These are phyloP conservation scores for Neuroscelio doddi DNA, from an alignment of 2,888 invertebrate genomes.

Conservation along the genomic window DNA sequence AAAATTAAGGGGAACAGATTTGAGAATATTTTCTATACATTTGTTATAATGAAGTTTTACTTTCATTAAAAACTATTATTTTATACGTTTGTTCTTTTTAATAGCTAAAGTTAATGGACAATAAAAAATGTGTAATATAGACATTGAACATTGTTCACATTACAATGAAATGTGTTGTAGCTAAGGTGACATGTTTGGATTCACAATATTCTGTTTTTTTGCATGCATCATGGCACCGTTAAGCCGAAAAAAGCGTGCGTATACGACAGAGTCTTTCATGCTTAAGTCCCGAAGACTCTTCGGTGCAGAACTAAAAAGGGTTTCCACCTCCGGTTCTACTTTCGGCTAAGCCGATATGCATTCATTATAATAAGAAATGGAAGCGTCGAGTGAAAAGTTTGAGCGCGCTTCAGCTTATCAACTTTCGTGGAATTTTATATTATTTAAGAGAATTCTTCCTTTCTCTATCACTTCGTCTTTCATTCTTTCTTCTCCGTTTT, in stretches of 20 bases:
- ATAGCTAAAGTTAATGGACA: too few species aligned
- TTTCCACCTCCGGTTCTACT: slow-evolving; percentile 60
- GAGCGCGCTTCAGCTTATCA: slow-evolving; percentile 67
- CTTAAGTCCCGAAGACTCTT: slow-evolving; percentile 55
- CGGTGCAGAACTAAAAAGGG: slow-evolving; percentile 60
- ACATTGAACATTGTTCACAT: too few species aligned
- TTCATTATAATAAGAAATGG: slow-evolving; percentile 71
- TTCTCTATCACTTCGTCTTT: slow-evolving; percentile 43
- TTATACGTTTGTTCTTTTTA: too few species aligned
- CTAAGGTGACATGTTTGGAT: slow-evolving; percentile 36
- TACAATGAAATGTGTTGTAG: too few species aligned
- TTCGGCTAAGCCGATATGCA: slow-evolving; percentile 71
- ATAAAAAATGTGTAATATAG: too few species aligned
- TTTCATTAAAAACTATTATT: too few species aligned
- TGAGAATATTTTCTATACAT: too few species aligned
- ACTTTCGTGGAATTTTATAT: slow-evolving; percentile 70
- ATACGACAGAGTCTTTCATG: slow-evolving; percentile 25
- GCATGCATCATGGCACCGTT: slow-evolving; percentile 22
- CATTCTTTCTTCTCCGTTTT: slow-evolving; percentile 40
- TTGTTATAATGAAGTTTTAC: too few species aligned
- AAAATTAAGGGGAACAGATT: too few species aligned
- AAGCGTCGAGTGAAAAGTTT: slow-evolving; percentile 63
- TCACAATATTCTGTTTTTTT: slow-evolving; percentile 24
- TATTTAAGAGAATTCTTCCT: slow-evolving; percentile 66
- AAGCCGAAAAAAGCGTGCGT: slow-evolving; percentile 37